Conservation (phyloP, 2,888 invertebrate genomes). For the Asteroscopus sphinx region DNA sequence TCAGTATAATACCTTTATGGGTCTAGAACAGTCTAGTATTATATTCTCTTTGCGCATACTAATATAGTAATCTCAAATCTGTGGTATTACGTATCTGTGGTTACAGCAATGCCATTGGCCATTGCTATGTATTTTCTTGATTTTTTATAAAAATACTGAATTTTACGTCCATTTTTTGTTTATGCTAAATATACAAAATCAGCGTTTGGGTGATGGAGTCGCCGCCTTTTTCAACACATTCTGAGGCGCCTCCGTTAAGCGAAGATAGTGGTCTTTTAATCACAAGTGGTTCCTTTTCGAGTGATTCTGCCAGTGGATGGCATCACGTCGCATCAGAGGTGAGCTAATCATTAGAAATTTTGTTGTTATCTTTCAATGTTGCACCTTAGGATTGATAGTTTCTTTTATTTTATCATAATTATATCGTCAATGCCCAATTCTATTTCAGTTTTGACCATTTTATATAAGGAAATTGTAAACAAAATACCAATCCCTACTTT, state of each 20-base stretch:
- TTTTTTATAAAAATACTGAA: conserved; percentile 64
- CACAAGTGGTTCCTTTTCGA: conserved; percentile 93
- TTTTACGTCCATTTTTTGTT: conserved; percentile 68
- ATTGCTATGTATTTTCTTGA: conserved; percentile 48
- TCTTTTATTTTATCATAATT: background rate
- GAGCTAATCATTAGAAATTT: conserved; percentile 58
- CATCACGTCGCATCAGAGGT: conserved; percentile 93
- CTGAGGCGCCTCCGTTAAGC: conserved; percentile 93
- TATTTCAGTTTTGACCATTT: no score
- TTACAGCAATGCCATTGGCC: no score
- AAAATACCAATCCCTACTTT: no score
- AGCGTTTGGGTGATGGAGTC: conserved; percentile 91
- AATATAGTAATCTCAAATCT: no score
- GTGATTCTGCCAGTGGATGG: conserved; percentile 92
- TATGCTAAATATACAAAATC: conserved; percentile 58
- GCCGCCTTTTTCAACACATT: conserved; percentile 93
- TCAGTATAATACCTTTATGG: no score
- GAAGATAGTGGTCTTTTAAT: conserved; percentile 94
- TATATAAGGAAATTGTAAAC: no score
- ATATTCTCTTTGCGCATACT: no score
- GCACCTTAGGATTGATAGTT: background rate
- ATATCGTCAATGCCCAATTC: no score
- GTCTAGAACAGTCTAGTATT: no score
- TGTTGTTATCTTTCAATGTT: conserved; percentile 2
- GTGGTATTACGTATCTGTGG: no score